Evolutionary conservation across 2,797 vertebrate species (phyloP), one percentile per base, ranked within the genome.

Genomic region (Betta splendens): DNA sequence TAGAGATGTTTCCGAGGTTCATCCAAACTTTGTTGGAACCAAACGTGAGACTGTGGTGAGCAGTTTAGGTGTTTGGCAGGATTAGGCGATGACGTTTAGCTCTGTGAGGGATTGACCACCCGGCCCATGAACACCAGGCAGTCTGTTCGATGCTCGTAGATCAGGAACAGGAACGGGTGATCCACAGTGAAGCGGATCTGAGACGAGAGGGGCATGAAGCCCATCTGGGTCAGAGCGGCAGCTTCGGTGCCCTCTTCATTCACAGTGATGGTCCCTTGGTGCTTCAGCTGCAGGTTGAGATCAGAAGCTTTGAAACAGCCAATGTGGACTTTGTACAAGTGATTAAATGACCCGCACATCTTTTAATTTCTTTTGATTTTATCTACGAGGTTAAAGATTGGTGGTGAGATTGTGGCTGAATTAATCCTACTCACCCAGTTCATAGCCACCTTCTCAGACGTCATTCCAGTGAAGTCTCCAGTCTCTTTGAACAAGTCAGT

Each of bases 241-340:
- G 96, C 97, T 66, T 98, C 94, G 0, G 96, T 99, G 20, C 98
- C 98, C 70, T 99, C 98, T 74, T 99, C 98, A 0, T 99, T 97
- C 84, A 99, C 96, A 0, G 92, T 99, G 83, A 99, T 98, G 18
- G 92, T 96, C 57, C 95, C 93, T 86, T 98, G 96, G 75, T 99
- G 98, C 25, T 94, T 94, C 72, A 99, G 93, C 98, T 99, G 90
- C 16, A 16, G 28, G 61, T 16, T 16, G 33, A 61, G 25, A 62
- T 23, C 39, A 60, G 46, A 62, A 7, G 39, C 35, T 62, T 50
- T 18, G 29, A 39, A 29, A 62, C 32, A 45, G 26, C 31, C 38
- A 23, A 7, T n/a, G 8, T 37, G 7, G 9, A 39, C 28, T 17
- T 6, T 46, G 17, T 40, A 29, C 15, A 55, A 5, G 9, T 22